A percentile compares a stretch with the other conserved stretches of the same genome.
Conservation (phyloP, 2,113 vertebrate genomes). For the Calonectris borealis region DNA sequence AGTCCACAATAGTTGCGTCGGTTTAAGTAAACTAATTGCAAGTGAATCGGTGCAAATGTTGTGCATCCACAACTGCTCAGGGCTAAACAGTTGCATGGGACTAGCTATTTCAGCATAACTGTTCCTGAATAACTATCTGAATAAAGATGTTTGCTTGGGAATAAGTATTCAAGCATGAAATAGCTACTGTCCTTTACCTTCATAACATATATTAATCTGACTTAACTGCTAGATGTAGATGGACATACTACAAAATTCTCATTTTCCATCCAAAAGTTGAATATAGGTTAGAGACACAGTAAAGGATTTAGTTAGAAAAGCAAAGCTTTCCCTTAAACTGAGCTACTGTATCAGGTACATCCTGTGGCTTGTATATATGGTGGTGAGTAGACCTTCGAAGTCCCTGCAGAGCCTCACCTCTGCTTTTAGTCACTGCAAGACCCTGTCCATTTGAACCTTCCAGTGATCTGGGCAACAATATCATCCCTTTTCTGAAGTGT, state of each 20-base stretch:
- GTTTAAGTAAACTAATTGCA: neutral
- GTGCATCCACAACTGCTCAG: neutral
- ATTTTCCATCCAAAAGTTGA: neutral
- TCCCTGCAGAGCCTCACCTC: neutral
- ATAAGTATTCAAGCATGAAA: neutral
- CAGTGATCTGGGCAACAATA: neutral
- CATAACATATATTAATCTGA: neutral
- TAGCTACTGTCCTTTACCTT: neutral
- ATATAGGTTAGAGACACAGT: neutral
- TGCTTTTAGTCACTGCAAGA: neutral
- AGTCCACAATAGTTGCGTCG: neutral
- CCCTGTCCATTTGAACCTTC: neutral
- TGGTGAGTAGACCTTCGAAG: neutral
- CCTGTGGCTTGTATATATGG: neutral
- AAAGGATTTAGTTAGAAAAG: neutral
- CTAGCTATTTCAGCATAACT: neutral
- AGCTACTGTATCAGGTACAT: neutral
- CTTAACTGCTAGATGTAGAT: neutral
- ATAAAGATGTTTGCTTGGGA: neutral
- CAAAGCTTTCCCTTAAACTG: neutral
- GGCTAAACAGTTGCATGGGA: neutral
- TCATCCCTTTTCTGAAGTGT: neutral
- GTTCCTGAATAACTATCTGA: neutral
- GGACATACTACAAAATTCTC: neutral
- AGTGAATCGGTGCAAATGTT: neutral